A percentile compares a stretch with the other conserved stretches of the same genome.
Evolutionary conservation across 2,888 invertebrate species (phyloP).

Genomic region (Mimas tiliae): DNA sequence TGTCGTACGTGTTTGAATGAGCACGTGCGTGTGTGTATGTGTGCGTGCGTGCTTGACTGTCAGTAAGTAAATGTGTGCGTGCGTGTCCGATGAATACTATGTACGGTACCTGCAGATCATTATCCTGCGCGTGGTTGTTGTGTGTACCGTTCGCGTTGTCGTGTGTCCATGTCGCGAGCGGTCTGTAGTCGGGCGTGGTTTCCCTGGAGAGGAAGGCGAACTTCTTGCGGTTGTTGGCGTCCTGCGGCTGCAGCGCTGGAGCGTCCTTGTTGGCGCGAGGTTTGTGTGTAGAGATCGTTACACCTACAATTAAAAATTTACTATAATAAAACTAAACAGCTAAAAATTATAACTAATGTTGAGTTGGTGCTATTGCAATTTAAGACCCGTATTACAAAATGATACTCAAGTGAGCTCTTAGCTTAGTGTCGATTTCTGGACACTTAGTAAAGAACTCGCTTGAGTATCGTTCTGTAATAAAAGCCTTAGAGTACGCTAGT

Average conservation of each 20-base stretch:
- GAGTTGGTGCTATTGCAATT: too few species aligned
- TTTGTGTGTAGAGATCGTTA: slow-evolving; percentile 89
- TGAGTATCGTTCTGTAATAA: too few species aligned
- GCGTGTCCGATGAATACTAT: too few species aligned
- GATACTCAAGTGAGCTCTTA: too few species aligned
- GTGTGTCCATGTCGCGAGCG: slow-evolving; percentile 85
- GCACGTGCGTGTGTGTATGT: too few species aligned
- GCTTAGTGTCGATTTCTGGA: too few species aligned
- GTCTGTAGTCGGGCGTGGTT: slow-evolving; percentile 94
- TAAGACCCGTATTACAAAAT: too few species aligned
- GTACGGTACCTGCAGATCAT: slow-evolving; percentile 46
- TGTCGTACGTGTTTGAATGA: too few species aligned
- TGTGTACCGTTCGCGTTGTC: slow-evolving; percentile 33
- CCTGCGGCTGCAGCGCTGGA: slow-evolving; percentile 81
- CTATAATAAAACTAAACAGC: neutral
- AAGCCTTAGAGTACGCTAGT: too few species aligned
- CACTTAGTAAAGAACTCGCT: too few species aligned
- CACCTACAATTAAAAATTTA: slow-evolving; percentile 76
- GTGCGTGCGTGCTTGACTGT: too few species aligned
- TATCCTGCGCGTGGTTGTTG: slow-evolving; percentile 46
- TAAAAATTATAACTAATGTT: neutral
- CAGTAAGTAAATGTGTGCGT: too few species aligned
- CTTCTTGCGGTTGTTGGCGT: slow-evolving; percentile 93
- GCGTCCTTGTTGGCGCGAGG: slow-evolving; percentile 85
- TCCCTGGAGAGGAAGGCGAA: slow-evolving; percentile 94